Percentiles rank a stretch among this genome's conserved stretches.
phyloP scores from a whole-genome alignment of 2,888 invertebrate genomes.

The Aproaerema taeniolella region DNA sequence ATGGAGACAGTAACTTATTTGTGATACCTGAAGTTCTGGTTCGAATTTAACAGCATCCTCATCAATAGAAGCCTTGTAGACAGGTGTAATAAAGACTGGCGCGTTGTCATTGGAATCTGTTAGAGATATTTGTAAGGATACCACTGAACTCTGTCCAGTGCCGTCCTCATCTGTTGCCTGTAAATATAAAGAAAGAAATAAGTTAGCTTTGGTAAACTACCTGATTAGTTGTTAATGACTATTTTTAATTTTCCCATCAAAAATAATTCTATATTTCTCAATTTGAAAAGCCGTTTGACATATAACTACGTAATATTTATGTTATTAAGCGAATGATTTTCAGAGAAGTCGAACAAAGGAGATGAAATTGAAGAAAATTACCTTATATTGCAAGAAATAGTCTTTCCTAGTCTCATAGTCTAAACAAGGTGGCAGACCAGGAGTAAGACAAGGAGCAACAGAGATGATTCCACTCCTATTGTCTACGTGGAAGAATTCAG shows the following conservation, averaged over 20 bases:
- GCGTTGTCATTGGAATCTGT: conserved; percentile 93
- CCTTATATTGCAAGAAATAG: conserved; percentile 91
- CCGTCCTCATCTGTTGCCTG: conserved; percentile 92
- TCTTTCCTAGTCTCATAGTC: conserved; percentile 90
- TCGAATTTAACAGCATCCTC: conserved; percentile 92
- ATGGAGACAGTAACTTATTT: too few relatives aligned
- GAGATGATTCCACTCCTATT: conserved; percentile 88
- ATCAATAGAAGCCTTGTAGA: conserved; percentile 89
- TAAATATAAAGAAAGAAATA: too few relatives aligned
- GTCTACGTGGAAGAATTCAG: conserved; percentile 89
- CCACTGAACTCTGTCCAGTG: conserved; percentile 85
- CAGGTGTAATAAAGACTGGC: conserved; percentile 86
- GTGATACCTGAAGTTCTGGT: conserved; percentile 80
- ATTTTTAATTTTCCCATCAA: too few relatives aligned
- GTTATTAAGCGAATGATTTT: too few relatives aligned
- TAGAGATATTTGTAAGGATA: conserved; percentile 87
- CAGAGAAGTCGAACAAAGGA: too few relatives aligned
- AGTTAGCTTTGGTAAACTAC: too few relatives aligned
- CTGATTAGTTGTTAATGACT: too few relatives aligned
- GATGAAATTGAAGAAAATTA: conserved; percentile 40
- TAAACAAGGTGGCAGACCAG: conserved; percentile 84
- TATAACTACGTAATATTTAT: too few relatives aligned
- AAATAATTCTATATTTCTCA: too few relatives aligned
- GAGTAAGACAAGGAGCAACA: conserved; percentile 84
- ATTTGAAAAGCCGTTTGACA: too few relatives aligned